A percentile compares a stretch with the other conserved stretches of the same genome.
Conservation (phyloP, 2,888 invertebrate species). For the Folsomia candida region DNA sequence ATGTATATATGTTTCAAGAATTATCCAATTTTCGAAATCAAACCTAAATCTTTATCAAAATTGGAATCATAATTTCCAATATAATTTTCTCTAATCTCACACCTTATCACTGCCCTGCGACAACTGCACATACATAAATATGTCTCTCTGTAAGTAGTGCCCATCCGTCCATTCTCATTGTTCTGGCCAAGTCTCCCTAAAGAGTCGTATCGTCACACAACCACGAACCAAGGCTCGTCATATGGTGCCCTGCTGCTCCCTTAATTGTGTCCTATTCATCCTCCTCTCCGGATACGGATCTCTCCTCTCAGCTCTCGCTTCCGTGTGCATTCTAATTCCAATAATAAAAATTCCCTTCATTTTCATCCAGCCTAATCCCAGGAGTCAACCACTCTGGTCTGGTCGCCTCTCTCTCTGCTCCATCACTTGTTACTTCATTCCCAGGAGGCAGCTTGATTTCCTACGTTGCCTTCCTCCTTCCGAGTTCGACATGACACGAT, state of each 20-base stretch:
- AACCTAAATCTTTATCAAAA: no score
- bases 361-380: neutral
- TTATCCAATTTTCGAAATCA: no score
- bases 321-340: neutral
- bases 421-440: no score
- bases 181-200: neutral
- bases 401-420: neutral
- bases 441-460: neutral
- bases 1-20: no score
- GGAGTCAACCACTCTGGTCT: neutral
- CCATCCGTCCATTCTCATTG: neutral
- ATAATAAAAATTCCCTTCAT: slow-evolving; percentile 5
- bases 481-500: neutral
- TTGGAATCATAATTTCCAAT: neutral
- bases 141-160: no score
- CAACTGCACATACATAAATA: no score
- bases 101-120: neutral
- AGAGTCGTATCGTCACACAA: neutral
- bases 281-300: neutral
- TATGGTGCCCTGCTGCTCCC: slow-evolving; percentile 1
- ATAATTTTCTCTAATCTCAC: neutral
- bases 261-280: slow-evolving; percentile 3
- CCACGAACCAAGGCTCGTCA: neutral
- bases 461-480: neutral
- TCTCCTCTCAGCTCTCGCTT: neutral